Evolutionary conservation across 2,113 vertebrate species (phyloP), one percentile per base, ranked within the genome.

Genomic region (Peromyscus californicus): DNA sequence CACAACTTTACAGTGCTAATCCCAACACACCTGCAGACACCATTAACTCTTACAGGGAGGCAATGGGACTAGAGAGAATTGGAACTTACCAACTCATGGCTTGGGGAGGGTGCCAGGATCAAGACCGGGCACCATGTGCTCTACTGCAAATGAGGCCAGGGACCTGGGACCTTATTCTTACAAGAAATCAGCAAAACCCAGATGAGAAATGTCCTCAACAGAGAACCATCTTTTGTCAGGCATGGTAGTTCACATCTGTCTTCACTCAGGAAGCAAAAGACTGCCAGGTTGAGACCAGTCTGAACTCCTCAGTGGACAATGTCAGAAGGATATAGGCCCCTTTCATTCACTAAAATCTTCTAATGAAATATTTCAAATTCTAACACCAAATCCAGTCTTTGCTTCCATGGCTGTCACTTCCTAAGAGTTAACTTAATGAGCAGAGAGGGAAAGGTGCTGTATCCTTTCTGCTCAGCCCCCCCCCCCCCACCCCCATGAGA

Each of bases 11-110:
- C 96, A 96, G 97, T 95, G 97, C 97, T 98, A 98, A 97, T 98
- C 97, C 97, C 95, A 92, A 97, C 97, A 98, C 97, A 98, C 98
- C 98, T 97, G 98, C 94, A 97, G 97, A 96, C 95, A 97, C 85
- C 91, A 90, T 97, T 97, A 98, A 97, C 91, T 94, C 96, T 96
- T 63, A 84, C 15, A 39, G 94, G 0, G 72, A 96, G 85, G 92
- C 86, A 69, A 84, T 67, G 57, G 87, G 84, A 29, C 0, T 3
- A 22, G 51, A 31, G 88, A 45, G 39, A 59, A 10, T 21, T 0
- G 22, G 92, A 0, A 10, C 79, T 93, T 31, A 16, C 57, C 24
- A 87, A 36, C 79, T 83, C 45, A 75, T 9, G 82, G 36, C 78
- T 4, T 1, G 1, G 29, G 39, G 59, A 90, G 75, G 59, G n/a